Conservation (phyloP, 2,797 vertebrate species). For the Xiphorhynchus erythropygius region DNA sequence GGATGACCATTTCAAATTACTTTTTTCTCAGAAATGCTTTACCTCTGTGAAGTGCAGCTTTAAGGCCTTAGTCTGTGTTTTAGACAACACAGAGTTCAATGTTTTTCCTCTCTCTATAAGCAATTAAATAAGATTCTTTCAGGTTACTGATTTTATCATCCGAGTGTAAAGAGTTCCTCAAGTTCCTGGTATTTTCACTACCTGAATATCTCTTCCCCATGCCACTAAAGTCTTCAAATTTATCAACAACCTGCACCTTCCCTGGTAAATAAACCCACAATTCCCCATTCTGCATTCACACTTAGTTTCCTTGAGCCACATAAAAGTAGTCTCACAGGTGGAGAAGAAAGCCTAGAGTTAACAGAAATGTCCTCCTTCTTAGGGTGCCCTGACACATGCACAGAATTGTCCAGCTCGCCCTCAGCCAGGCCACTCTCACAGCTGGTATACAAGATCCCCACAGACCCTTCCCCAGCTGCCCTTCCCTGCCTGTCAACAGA, state of each 20-base stretch:
- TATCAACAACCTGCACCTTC: background rate
- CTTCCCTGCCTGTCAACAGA: background rate
- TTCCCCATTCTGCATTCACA: background rate
- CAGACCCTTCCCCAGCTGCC: background rate
- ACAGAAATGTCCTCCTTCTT: background rate
- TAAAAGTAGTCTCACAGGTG: background rate
- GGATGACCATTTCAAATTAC: background rate
- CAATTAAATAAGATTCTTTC: background rate
- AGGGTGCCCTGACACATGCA: background rate
- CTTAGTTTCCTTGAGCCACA: background rate
- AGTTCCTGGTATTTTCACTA: background rate
- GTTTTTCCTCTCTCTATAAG: background rate
- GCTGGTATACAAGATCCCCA: fast-evolving
- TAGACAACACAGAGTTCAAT: background rate
- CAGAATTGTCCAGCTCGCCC: background rate
- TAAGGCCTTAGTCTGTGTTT: background rate
- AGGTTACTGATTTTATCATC: background rate
- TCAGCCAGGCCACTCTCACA: background rate
- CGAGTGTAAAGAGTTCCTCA: background rate
- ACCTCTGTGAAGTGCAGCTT: background rate
- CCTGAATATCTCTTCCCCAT: background rate
- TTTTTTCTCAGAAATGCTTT: background rate
- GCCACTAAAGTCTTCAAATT: background rate
- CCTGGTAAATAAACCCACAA: background rate
- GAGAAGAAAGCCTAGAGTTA: background rate